Base-by-base conservation (phyloP, 2,888 invertebrate genomes). In the Gordius sp. region DNA sequence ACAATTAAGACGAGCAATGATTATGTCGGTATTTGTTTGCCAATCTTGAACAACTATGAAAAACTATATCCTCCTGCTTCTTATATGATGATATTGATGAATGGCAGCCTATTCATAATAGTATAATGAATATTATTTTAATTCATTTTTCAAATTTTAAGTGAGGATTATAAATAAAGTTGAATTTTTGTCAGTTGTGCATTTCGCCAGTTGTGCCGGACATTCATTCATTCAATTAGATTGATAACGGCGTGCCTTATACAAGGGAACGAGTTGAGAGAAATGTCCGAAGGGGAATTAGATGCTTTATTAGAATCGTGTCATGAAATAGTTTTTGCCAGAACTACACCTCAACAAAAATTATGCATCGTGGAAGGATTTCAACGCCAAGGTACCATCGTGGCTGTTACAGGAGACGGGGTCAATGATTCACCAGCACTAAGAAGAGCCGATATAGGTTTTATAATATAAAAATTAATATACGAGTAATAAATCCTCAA, bases 351-450 rank as follows among this genome's bases (percentile, higher is more conserved):
- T 13, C 56, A 55, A 28, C 56, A 55, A n/a, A 55, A 55, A 25
- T 26, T 55, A 26, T 24, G n/a, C n/a, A 55, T 55, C 27, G 56
- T 55, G 8, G 56, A 55, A 26, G 56, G 56, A 13, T 24, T 55
- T 16, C 56, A 55, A 26, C 56, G 56, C 24, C 24, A 27, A 28
- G 56, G 56, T n/a, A n/a, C 26, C n/a, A 55, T 55, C n/a, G 56
- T 55, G 2, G 56, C 56, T 25, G 56, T 55, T 2, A 55, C 56
- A 26, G 56, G 56, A 4, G 56, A 55, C n/a, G 56, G 56, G 8
- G 56, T 55, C 26, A 55, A 55, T 26, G 56, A 55, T n/a, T 55
- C 56, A 27, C 56, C 56, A 13, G 56, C 56, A n/a, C n/a, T 55
- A 8, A 24, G 56, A 16, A 55, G 25, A 26, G 56, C 56, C 24